A percentile compares a stretch with the other conserved stretches of the same genome.
Evolutionary conservation across 2,113 vertebrate genomes (phyloP).

Genomic region (Oceanites oceanicus): DNA sequence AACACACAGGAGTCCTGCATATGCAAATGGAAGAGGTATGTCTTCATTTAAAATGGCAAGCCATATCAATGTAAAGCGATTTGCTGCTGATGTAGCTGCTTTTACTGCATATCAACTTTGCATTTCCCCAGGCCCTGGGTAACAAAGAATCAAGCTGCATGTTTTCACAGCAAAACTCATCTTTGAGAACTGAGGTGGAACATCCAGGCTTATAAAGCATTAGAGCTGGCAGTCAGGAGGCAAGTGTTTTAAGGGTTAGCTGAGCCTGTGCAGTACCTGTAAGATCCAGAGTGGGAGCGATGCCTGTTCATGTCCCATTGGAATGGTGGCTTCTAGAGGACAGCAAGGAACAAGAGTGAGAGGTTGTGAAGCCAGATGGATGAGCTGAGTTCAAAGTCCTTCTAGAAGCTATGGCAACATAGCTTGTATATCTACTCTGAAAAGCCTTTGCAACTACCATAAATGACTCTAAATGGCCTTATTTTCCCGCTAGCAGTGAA

Average conservation of each 20-base stretch:
- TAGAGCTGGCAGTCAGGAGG: not conserved
- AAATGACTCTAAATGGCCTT: slow-evolving; percentile 43
- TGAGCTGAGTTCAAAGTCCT: not conserved
- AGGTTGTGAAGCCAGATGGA: not conserved
- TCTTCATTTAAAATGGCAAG: not conserved
- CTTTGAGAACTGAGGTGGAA: not conserved
- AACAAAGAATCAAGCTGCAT: not conserved
- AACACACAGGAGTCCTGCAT: not conserved
- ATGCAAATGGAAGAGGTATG: not conserved
- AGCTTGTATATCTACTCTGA: not conserved
- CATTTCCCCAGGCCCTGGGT: not conserved
- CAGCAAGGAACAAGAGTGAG: not conserved
- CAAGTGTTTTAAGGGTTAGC: not conserved
- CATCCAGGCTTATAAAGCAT: accelerated
- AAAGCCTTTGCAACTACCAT: slow-evolving; percentile 13
- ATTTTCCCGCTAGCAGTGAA: slow-evolving; percentile 30
- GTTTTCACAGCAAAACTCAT: not conserved
- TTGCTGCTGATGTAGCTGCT: not conserved
- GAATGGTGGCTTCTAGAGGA: not conserved
- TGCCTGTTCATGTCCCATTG: not conserved
- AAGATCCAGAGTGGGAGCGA: not conserved
- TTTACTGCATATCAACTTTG: not conserved
- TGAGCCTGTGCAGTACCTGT: not conserved
- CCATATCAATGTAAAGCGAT: accelerated
- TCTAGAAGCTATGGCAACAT: not conserved